phyloP scores from a whole-genome alignment of 2,113 vertebrate species.

The human (Homo sapiens) region GRCh38 chr22:44978501-44979000 shows the following conservation, averaged over 20 bases:
- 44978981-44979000: fast-evolving
- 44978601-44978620: too few species aligned
- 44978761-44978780: fast-evolving
- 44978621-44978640: too few species aligned
- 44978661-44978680: too few species aligned
- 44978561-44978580: too few species aligned
- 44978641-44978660: too few species aligned
- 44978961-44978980: neutral
- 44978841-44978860: fast-evolving
- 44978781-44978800: fast-evolving
- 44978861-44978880: too few species aligned
- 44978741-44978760: neutral
- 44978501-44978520: too few species aligned
- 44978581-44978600: too few species aligned
- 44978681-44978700: neutral
- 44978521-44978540: too few species aligned
- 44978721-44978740: neutral
- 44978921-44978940: neutral
- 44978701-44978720: fast-evolving
- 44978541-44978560: too few species aligned
- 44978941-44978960: neutral
- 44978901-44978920: neutral
- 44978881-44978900: neutral
- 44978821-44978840: neutral
- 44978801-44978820: neutral